Conservation (phyloP, 2,888 invertebrate species). For the Amphipoea lucens region DNA sequence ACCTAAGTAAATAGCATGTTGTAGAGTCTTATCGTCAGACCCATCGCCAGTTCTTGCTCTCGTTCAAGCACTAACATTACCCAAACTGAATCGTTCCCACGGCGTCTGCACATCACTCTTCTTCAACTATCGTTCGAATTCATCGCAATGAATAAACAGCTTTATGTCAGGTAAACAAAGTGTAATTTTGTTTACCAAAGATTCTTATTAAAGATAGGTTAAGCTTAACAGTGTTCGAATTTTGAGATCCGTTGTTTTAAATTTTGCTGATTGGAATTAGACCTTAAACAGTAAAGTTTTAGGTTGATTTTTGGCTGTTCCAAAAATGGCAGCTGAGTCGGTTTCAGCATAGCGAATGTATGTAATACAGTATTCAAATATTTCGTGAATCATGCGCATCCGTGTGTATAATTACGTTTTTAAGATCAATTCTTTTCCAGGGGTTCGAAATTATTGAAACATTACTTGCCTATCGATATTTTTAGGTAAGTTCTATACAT, state of each 20-base stretch:
- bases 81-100: conserved; percentile 86
- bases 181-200: conserved; percentile 58
- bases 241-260: conserved; percentile 70
- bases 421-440: conserved; percentile 81
- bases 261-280: conserved; percentile 4
- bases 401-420: conserved; percentile 86
- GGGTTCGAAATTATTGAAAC: conserved; percentile 71
- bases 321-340: conserved; percentile 58
- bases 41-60: conserved; percentile 81
- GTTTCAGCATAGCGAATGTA: conserved; percentile 78
- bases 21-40: conserved; percentile 77
- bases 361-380: conserved; percentile 82
- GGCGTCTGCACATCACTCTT: conserved; percentile 83
- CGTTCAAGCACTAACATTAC: conserved; percentile 78
- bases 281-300: fast-evolving
- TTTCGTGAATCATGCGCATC: conserved; percentile 86
- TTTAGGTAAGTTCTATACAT: background rate
- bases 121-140: conserved; percentile 68
- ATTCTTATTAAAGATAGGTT: conserved; percentile 74
- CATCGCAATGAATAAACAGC: conserved; percentile 65
- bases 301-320: conserved; percentile 36
- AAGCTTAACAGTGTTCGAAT: conserved; percentile 75
- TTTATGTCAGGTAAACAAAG: conserved; percentile 57
- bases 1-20: conserved; percentile 75
- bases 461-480: conserved; percentile 2